Percentiles rank a stretch among this genome's conserved stretches.
These are phyloP conservation scores for Hyles lineata DNA, from an alignment of 2,888 invertebrate species.

Conservation along the genomic window DNA sequence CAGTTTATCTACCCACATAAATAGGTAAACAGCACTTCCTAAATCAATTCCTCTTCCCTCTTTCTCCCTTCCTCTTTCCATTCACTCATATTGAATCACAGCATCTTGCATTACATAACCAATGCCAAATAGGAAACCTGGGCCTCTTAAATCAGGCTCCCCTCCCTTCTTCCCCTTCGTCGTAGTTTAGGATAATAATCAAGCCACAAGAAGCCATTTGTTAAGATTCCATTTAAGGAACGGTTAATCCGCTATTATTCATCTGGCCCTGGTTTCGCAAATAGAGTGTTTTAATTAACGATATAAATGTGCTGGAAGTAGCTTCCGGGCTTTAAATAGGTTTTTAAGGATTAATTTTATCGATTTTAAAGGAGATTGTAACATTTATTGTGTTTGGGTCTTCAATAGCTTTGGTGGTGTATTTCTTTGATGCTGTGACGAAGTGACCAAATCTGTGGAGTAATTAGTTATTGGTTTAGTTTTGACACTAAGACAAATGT, in stretches of 20 bases:
- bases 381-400: neutral
- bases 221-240: conserved; percentile 22
- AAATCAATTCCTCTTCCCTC: too few relatives aligned
- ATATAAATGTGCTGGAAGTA: conserved; percentile 24
- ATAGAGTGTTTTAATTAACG: conserved; percentile 28
- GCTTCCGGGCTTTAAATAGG: neutral
- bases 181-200: neutral
- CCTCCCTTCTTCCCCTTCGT: too few relatives aligned
- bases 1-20: too few relatives aligned
- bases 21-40: too few relatives aligned
- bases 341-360: conserved; percentile 4
- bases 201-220: conserved; percentile 15
- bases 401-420: neutral
- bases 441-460: too few relatives aligned
- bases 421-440: neutral
- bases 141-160: too few relatives aligned
- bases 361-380: neutral
- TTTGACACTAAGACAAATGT: too few relatives aligned
- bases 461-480: too few relatives aligned
- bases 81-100: too few relatives aligned
- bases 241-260: conserved; percentile 14
- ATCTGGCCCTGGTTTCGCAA: conserved; percentile 18
- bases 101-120: too few relatives aligned
- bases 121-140: too few relatives aligned
- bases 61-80: too few relatives aligned